phyloP scores from a whole-genome alignment of 2,113 vertebrate species.

The Xiphophorus maculatus region DNA sequence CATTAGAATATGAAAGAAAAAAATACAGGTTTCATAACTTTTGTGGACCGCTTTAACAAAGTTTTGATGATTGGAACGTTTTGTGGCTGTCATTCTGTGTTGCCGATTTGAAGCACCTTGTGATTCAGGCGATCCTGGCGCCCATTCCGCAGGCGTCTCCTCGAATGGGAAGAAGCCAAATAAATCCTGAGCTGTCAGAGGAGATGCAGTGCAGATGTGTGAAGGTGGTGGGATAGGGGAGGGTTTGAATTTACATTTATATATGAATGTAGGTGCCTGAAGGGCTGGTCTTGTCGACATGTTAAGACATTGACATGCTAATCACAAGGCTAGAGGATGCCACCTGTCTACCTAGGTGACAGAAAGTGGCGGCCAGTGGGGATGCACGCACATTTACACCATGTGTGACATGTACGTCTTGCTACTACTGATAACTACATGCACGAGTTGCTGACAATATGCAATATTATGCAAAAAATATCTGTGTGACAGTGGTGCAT shows the following conservation, averaged over 20 bases:
- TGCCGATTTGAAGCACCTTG: conserved; percentile 38
- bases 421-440: conserved; percentile 74
- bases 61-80: conserved; percentile 72
- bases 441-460: conserved; percentile 75
- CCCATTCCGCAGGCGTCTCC: conserved; percentile 53
- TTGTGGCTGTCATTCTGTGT: conserved; percentile 49
- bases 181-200: conserved; percentile 79
- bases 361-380: conserved; percentile 47
- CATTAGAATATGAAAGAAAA: conserved; percentile 70
- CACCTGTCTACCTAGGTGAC: conserved; percentile 77
- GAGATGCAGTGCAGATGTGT: conserved; percentile 59
- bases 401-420: conserved; percentile 33
- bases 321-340: conserved; percentile 80
- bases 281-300: conserved; percentile 67
- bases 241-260: conserved; percentile 81
- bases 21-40: conserved; percentile 64
- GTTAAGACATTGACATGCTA: conserved; percentile 82
- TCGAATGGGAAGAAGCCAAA: conserved; percentile 63
- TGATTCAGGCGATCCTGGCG: conserved; percentile 53
- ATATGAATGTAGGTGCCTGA: conserved; percentile 80
- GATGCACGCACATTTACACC: conserved; percentile 23
- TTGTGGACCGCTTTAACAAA: conserved; percentile 48
- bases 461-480: conserved; percentile 80
- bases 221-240: conserved; percentile 27
- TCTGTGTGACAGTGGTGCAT: conserved; percentile 58